Percentiles rank a stretch among this genome's conserved stretches.
phyloP scores from a whole-genome alignment of 2,888 invertebrate species.

The Andrena camellia region DNA sequence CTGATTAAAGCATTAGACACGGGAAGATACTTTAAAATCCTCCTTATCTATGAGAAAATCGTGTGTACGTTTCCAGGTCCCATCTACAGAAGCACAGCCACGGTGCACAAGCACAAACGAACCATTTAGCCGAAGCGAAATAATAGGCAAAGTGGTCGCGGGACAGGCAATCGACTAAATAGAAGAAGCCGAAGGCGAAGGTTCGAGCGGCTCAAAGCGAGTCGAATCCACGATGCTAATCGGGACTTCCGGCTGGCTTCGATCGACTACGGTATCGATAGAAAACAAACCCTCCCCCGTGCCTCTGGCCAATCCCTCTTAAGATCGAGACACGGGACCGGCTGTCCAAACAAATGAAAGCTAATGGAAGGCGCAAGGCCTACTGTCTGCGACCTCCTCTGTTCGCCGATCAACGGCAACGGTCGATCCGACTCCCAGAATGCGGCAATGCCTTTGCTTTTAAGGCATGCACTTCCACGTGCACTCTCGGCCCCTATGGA shows the following conservation, averaged over 20 bases:
- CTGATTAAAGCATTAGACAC: too few species aligned
- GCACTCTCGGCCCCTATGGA: constrained; percentile 23
- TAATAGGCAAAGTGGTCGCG: constrained; percentile 47
- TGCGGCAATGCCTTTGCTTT: constrained; percentile 29
- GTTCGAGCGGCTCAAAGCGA: constrained; percentile 58
- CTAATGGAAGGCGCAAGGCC: constrained; percentile 73
- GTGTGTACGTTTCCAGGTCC: background rate
- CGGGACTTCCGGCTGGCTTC: constrained; percentile 61
- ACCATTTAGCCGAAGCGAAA: constrained; percentile 17
- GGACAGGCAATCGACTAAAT: constrained; percentile 48
- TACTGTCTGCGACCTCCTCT: constrained; percentile 56
- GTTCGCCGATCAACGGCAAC: constrained; percentile 63
- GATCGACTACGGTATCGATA: constrained; percentile 66
- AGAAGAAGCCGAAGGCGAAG: constrained; percentile 39
- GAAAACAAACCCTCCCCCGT: constrained; percentile 66
- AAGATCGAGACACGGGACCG: constrained; percentile 70
- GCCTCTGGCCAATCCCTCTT: constrained; percentile 60
- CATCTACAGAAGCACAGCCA: background rate
- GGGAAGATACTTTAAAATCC: too few species aligned
- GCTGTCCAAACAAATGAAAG: constrained; percentile 77
- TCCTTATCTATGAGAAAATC: background rate
- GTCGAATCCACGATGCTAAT: constrained; percentile 65
- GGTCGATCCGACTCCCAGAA: constrained; percentile 61
- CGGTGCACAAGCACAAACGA: background rate
- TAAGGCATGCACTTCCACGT: constrained; percentile 28